phyloP scores from a whole-genome alignment of 2,888 invertebrate species.

The Heliconius erato region DNA sequence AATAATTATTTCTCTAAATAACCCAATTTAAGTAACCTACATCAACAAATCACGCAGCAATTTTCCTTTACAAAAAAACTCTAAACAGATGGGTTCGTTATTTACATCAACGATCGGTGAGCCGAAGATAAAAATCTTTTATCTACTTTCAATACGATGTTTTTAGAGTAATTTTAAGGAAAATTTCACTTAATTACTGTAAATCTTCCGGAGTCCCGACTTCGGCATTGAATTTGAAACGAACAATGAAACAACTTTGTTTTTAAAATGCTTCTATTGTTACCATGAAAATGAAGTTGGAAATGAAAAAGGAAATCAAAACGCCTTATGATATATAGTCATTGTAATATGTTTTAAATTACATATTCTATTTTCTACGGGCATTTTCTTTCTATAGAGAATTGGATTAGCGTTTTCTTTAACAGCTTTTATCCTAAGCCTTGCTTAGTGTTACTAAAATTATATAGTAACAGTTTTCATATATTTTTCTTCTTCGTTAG shows the following conservation, averaged over 20 bases:
- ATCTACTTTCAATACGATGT: slow-evolving; percentile 76
- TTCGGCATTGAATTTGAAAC: slow-evolving; percentile 42
- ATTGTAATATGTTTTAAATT: not conserved
- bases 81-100: slow-evolving; percentile 70
- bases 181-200: slow-evolving; percentile 77
- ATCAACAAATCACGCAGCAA: slow-evolving; percentile 53
- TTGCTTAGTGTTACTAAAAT: too few relatives aligned
- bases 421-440: too few relatives aligned
- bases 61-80: slow-evolving; percentile 62
- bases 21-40: slow-evolving; percentile 30
- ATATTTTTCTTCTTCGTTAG: too few relatives aligned
- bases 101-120: slow-evolving; percentile 75
- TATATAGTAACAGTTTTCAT: too few relatives aligned
- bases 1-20: slow-evolving; percentile 23
- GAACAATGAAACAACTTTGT: slow-evolving; percentile 40
- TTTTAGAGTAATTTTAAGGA: slow-evolving; percentile 71
- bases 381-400: too few relatives aligned
- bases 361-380: too few relatives aligned
- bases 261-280: slow-evolving; percentile 34
- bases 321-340: not conserved
- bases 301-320: slow-evolving; percentile 12
- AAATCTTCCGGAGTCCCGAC: slow-evolving; percentile 56
- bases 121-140: slow-evolving; percentile 74
- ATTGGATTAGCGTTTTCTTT: too few relatives aligned
- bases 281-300: slow-evolving; percentile 30